Evolutionary conservation across 2,888 invertebrate species (phyloP), one percentile per base, ranked within the genome.

Genomic region (Lymantria monacha): DNA sequence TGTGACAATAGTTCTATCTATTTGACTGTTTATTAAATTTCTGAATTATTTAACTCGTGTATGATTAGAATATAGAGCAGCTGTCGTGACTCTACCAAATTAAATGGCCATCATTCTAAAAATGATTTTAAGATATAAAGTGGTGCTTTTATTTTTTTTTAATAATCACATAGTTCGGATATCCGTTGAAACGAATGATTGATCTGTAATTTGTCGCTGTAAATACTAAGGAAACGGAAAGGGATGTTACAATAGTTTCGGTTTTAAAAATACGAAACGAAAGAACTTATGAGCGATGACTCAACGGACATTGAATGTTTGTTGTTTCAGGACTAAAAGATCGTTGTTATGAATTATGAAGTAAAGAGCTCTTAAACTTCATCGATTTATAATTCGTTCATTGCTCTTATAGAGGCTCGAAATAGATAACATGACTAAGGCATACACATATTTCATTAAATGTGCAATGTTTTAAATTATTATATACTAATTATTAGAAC

Each of bases 211-310:
- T 75, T 72, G 72, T 70, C 70, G 65, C 72, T 59, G 46, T 31
- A 59, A 63, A 48, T 42, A 59, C 57, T 52, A 52, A 69, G 74
- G 72, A 79, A 78, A 70, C 81, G 83, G 83, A 83, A 82, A 76
- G 64, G 78, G 79, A 82, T 76, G 80, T 76, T 77, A 66, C 69
- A 71, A 63, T 62, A 64, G 57, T 66, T 74, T 73, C 76, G 61
- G 56, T 79, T 80, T 79, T 74, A 61, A 70, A 70, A 64, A 69
- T 58, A 72, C 64, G 51, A 57, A 49, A 51, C 55, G 62, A 69
- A n/a, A 65, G 62, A 64, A 65, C 61, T 68, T 70, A 63, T 66
- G 59, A 64, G 42, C 22, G 45, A 38, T 66, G 66, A 61, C 69
- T 66, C 49, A 64, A 69, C 65, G 70, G 70, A 70, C 72, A 65